Base-by-base conservation (phyloP, 1,140 invertebrate species). In the Meloidogyne hapla region DNA sequence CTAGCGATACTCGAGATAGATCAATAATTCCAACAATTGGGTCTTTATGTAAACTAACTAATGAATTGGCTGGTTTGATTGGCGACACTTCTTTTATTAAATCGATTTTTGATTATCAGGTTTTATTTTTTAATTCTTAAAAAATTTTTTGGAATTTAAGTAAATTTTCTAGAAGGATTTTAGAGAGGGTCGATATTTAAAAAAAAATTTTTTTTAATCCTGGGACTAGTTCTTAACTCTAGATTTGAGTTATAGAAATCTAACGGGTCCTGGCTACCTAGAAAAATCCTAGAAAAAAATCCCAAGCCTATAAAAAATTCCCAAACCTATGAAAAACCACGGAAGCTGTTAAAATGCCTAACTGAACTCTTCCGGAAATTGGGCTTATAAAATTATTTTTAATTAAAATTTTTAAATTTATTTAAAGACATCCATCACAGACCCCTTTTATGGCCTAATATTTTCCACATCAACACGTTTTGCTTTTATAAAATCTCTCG, bases 81-180 rank as follows among this genome's bases (percentile, higher is more conserved):
- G 85, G 85, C 13, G 85, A 86, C 75, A 79, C 86, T 12, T 62
- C 78, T 13, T 86, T 86, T 66, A 28, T 86, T 26, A 78, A 77
- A 64, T 48, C 83, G 56, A 79, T 85, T 63, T 28, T 86, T 12
- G 83, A 86, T 75, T 40, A 85, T 28, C 84, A 85, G 74, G 84
- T 78, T 21, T 56, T 56, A n/a, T 56, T n/a, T 15, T 33, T 33
- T 33, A 33, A 33, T 33, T 33, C 9, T 33, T 33, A 33, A 33
- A 33, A 33, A 33, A 33, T 33, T 33, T 33, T 33, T 8, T 33
- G 33, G 33, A 33, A 6, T 33, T 33, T 33, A 33, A 33, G 9
- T 33, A n/a, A n/a, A n/a, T n/a, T n/a, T n/a, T 33, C 2, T 33
- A 33, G 2, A 33, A 5, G 8, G 33, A 33, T 5, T 8, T 33